Evolutionary conservation across 2,888 invertebrate species (phyloP), one percentile per base, ranked within the genome.

Genomic region (Troides aeacus): DNA sequence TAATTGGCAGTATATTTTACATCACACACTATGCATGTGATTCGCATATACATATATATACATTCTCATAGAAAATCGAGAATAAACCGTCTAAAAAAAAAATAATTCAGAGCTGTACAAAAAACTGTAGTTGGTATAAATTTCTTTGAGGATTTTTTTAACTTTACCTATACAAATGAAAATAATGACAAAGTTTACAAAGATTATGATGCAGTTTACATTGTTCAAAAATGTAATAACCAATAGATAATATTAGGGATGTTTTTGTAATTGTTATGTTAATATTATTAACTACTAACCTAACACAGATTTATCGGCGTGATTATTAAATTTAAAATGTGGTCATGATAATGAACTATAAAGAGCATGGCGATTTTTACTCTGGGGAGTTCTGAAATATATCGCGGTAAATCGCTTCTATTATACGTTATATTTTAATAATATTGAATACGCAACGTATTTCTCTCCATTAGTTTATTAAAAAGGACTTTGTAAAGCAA

Each of bases 401-500:
- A 66, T 66, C 42, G 62, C 70, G 66, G 66, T 66, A 70, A 70
- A 70, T 70, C 70, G 62, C 57, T 59, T 70, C 36, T 60, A 66
- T 62, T 65, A 50, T 66, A 62, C 57, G 65, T 58, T 63, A 70
- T 66, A 70, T 70, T 66, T 70, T 63, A 70, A 70, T 70, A 66
- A 66, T 63, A 67, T 39, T 66, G 59, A 60, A 66, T 63, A 66
- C 70, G 58, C 23, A 23, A 50, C 65, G 66, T 60, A 70, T 70
- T 66, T 62, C 66, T 63, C 70, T 70, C 66, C 70, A 70, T 70
- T 70, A 70, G 70, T 62, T 66, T 70, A 70, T 70, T 70, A 70
- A 70, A 70, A 42, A 66, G 66, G 63, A 70, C 24, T 63, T 66
- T 66, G 59, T 63, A 59, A 70, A 63, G 63, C 66, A 66, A 66